These are phyloP conservation scores for Apis florea DNA, from an alignment of 1,140 invertebrate genomes.

Conservation along the genomic window DNA sequence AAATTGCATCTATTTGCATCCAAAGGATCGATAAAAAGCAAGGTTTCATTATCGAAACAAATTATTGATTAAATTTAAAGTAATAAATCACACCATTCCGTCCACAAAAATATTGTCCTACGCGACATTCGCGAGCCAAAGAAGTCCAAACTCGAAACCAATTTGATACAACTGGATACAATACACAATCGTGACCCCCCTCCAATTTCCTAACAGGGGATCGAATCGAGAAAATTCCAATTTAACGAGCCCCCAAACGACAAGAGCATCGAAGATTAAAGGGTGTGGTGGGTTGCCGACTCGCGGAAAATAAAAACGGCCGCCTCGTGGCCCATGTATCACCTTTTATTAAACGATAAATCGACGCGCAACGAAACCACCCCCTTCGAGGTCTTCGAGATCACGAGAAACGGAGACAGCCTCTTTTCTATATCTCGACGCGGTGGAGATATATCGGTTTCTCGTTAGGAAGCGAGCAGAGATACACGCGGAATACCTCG, in stretches of 20 bases:
- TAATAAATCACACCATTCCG: too few species aligned
- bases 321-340: conserved; percentile 60
- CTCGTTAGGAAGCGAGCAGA: background rate
- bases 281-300: conserved; percentile 7
- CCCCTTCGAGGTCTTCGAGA: conserved; percentile 1
- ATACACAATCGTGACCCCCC: background rate
- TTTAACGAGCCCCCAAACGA: conserved; percentile 37
- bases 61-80: too few species aligned
- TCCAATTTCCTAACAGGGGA: background rate
- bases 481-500: background rate
- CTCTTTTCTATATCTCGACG: background rate
- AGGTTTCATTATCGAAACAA: too few species aligned
- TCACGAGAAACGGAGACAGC: conserved; percentile 30
- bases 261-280: conserved; percentile 31
- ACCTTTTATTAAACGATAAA: conserved; percentile 74
- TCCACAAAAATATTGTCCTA: background rate
- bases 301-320: conserved; percentile 45
- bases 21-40: too few species aligned
- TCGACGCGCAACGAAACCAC: conserved; percentile 64
- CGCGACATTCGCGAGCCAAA: background rate
- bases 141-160: background rate
- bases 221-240: conserved; percentile 21
- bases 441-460: background rate
- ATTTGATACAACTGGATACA: background rate
- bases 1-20: too few species aligned